Percentiles rank a stretch among this genome's conserved stretches.
Conservation (phyloP, 2,113 vertebrate species). For the Thomomys bottae region DNA sequence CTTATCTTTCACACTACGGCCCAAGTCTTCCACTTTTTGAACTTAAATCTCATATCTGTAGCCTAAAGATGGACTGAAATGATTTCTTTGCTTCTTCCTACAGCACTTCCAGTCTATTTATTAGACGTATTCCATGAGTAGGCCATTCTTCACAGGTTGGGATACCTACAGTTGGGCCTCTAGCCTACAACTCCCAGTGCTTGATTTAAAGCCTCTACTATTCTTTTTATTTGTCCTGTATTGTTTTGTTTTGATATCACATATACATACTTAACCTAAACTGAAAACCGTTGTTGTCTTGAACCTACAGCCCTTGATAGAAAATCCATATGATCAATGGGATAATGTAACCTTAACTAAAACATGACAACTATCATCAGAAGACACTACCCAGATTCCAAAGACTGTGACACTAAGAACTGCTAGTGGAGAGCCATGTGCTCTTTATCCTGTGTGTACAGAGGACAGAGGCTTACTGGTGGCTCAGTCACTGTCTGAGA, state of each 20-base stretch:
- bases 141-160: too few relatives aligned
- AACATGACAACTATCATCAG: conserved; percentile 7
- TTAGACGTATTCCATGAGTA: too few relatives aligned
- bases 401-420: neutral
- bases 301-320: neutral
- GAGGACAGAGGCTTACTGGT: neutral
- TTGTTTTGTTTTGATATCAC: neutral
- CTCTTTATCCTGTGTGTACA: neutral
- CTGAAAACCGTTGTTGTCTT: neutral
- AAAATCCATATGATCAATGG: neutral
- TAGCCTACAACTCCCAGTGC: neutral
- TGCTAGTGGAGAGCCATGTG: neutral
- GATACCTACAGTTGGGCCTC: too few relatives aligned
- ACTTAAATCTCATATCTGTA: too few relatives aligned
- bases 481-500: neutral
- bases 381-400: neutral
- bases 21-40: too few relatives aligned
- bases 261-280: neutral
- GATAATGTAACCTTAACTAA: neutral
- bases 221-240: neutral
- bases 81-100: too few relatives aligned
- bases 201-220: neutral
- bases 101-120: too few relatives aligned
- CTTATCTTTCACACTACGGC: too few relatives aligned
- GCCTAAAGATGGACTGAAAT: too few relatives aligned